phyloP scores from a whole-genome alignment of 2,113 vertebrate genomes.

The Cyanocitta stelleri region DNA sequence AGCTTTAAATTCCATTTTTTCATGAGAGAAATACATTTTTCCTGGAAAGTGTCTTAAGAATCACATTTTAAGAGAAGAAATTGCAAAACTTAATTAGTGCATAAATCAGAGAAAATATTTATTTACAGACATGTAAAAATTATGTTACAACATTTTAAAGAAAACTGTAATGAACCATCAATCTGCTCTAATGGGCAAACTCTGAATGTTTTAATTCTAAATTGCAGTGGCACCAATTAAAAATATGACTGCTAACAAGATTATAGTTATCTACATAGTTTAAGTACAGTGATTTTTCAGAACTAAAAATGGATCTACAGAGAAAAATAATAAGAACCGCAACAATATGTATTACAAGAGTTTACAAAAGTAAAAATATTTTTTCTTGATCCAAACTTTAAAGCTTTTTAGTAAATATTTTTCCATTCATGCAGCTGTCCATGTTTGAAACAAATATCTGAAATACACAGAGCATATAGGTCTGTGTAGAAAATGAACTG shows the following conservation, averaged over 20 bases:
- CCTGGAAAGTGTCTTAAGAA: neutral
- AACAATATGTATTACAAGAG: slow-evolving; percentile 32
- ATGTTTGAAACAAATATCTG: slow-evolving; percentile 1
- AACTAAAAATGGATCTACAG: slow-evolving; percentile 16
- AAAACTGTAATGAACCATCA: slow-evolving; percentile 35
- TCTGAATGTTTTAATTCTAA: neutral
- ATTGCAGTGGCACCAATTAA: slow-evolving; percentile 15
- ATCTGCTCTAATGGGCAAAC: slow-evolving; percentile 17
- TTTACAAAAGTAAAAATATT: slow-evolving; percentile 57
- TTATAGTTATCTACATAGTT: neutral
- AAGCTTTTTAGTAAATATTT: slow-evolving; percentile 48
- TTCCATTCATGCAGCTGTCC: slow-evolving; percentile 37
- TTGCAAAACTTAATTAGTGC: slow-evolving; percentile 29
- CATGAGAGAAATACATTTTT: neutral
- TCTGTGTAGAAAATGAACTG: neutral
- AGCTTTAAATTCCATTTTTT: neutral
- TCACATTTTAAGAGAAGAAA: neutral
- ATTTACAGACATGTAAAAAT: slow-evolving; percentile 76
- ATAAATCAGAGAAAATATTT: slow-evolving; percentile 74
- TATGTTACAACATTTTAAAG: slow-evolving; percentile 70
- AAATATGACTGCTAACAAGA: slow-evolving; percentile 28
- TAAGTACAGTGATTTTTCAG: neutral
- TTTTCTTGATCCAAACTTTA: slow-evolving; percentile 36
- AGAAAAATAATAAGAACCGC: neutral
- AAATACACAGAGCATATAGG: neutral